These are phyloP conservation scores for Pelobates cultripes DNA, from an alignment of 2,797 vertebrate genomes.

Conservation along the genomic window DNA sequence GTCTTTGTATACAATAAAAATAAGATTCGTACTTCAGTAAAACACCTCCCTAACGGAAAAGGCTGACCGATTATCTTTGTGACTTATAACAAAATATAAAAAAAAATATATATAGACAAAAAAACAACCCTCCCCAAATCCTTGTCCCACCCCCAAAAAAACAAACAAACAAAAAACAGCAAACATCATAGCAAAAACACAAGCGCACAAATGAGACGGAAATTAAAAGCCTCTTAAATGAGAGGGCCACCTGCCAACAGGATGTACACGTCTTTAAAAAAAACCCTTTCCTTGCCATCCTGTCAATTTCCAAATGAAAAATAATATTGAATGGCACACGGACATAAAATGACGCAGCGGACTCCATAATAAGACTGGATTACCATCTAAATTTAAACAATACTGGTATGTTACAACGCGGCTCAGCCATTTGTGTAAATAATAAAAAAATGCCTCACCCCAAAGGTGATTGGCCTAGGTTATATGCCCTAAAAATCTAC, in stretches of 20 bases:
- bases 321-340: not conserved
- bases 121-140: slow-evolving; percentile 39
- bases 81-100: slow-evolving; percentile 65
- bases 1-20: slow-evolving; percentile 71
- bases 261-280: not conserved
- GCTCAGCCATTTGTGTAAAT: not conserved
- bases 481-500: not conserved
- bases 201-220: slow-evolving; percentile 58
- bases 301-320: not conserved
- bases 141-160: not conserved
- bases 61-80: slow-evolving; percentile 64
- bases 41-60: slow-evolving; percentile 63
- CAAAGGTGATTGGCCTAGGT: not conserved
- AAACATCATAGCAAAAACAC: slow-evolving; percentile 62
- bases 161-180: slow-evolving; percentile 44
- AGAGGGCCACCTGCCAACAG: slow-evolving; percentile 23
- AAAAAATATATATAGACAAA: slow-evolving; percentile 55
- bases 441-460: not conserved
- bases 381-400: not conserved
- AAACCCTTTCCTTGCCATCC: not conserved
- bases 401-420: not conserved
- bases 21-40: slow-evolving; percentile 79
- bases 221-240: not conserved
- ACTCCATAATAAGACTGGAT: not conserved
- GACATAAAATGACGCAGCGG: not conserved